Evolutionary conservation across 2,113 vertebrate species (phyloP).

Genomic region (Siphamia tubifer): DNA sequence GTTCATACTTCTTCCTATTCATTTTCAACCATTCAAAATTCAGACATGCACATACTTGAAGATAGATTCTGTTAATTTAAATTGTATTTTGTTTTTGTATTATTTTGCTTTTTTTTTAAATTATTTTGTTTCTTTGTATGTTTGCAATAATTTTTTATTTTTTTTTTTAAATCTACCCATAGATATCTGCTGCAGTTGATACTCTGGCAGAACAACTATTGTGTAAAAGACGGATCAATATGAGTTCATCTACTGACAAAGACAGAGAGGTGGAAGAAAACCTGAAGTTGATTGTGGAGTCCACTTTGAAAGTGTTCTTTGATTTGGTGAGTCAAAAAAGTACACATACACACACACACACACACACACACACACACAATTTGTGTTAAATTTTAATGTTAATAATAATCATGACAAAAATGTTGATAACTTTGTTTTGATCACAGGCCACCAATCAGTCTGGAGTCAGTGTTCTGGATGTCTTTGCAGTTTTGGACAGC

Average conservation of each 20-base stretch:
- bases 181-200: constrained; percentile 54
- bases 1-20: too few species aligned
- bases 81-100: too few species aligned
- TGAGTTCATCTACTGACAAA: constrained; percentile 4
- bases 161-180: not conserved
- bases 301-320: constrained; percentile 40
- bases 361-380: too few species aligned
- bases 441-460: constrained; percentile 35
- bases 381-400: too few species aligned
- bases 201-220: constrained; percentile 29
- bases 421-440: not conserved
- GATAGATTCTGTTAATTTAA: too few species aligned
- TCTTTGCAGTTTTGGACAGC: constrained; percentile 45
- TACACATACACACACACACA: too few species aligned
- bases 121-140: too few species aligned
- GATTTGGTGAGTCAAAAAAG: constrained; percentile 37
- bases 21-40: too few species aligned
- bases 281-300: constrained; percentile 40
- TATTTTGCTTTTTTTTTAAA: too few species aligned
- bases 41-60: too few species aligned
- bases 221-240: constrained; percentile 23
- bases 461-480: constrained; percentile 17
- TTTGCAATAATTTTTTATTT: too few species aligned
- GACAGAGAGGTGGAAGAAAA: constrained; percentile 22
- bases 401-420: too few species aligned